These are phyloP conservation scores for Troides aeacus DNA, from an alignment of 2,888 invertebrate species.

Conservation along the genomic window DNA sequence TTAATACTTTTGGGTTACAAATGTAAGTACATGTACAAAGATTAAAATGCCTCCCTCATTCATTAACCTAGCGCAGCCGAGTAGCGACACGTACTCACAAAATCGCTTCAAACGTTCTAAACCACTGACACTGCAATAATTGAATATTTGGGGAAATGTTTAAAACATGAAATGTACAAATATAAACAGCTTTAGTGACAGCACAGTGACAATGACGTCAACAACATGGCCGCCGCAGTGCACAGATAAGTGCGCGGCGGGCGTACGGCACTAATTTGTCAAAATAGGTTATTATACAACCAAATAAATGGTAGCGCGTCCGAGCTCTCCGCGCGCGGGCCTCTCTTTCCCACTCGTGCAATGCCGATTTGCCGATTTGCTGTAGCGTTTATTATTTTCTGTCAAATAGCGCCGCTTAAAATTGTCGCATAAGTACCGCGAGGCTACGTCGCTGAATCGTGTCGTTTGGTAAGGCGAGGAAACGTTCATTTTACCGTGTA, in stretches of 20 bases:
- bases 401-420: slow-evolving; percentile 46
- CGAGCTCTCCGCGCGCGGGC: slow-evolving; percentile 38
- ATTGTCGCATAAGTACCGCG: slow-evolving; percentile 52
- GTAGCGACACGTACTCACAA: not conserved
- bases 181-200: not conserved
- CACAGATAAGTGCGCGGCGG: slow-evolving; percentile 55
- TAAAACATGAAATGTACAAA: not conserved
- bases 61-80: no score
- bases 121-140: not conserved
- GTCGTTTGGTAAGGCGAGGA: slow-evolving; percentile 55
- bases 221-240: slow-evolving; percentile 1
- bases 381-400: slow-evolving; percentile 39
- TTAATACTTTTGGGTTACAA: no score
- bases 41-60: no score
- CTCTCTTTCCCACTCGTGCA: slow-evolving; percentile 49
- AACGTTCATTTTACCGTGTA: slow-evolving; percentile 37
- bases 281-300: slow-evolving; percentile 70
- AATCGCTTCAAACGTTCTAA: not conserved
- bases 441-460: slow-evolving; percentile 71
- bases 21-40: no score
- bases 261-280: slow-evolving; percentile 72
- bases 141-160: not conserved
- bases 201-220: slow-evolving; percentile 1
- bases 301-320: slow-evolving; percentile 41
- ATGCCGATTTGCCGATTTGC: slow-evolving; percentile 11